Evolutionary conservation across 2,797 vertebrate species (phyloP).

Genomic region (Lepidocolaptes lacrymiger): DNA sequence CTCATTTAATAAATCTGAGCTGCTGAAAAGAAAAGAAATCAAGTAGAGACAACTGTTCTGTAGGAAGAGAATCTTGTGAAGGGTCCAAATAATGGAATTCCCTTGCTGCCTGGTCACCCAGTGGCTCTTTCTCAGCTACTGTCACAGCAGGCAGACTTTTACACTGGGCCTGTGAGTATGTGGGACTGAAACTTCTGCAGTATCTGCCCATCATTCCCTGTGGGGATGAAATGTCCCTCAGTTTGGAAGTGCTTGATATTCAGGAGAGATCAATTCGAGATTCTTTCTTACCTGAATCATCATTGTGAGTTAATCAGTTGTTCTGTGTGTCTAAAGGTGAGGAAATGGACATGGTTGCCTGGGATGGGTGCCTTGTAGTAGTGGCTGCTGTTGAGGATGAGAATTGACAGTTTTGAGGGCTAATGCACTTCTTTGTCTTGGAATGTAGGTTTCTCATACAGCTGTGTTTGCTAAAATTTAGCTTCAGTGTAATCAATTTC

Average conservation of each 20-base stretch:
- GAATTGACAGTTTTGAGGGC: neutral
- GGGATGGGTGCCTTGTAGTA: neutral
- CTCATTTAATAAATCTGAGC: neutral
- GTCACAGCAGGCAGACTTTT: neutral
- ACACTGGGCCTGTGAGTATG: neutral
- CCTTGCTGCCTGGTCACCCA: neutral
- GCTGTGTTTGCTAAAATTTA: neutral
- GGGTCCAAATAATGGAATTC: neutral
- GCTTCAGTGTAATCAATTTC: slow-evolving; percentile 6
- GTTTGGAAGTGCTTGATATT: neutral
- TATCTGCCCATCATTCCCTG: neutral
- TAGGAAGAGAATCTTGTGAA: neutral
- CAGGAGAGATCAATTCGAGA: neutral
- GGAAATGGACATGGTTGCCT: neutral
- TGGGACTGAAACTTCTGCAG: neutral
- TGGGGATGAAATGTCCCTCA: neutral
- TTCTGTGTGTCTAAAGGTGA: neutral
- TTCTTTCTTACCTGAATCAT: neutral
- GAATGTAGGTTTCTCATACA: neutral
- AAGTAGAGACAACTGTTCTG: neutral
- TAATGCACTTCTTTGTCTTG: neutral
- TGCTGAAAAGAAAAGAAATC: slow-evolving; percentile 16
- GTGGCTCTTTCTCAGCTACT: neutral
- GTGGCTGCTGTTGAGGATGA: neutral
- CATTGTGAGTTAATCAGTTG: neutral